phyloP scores from a whole-genome alignment of 2,113 vertebrate genomes.

The Macquaria australasica region DNA sequence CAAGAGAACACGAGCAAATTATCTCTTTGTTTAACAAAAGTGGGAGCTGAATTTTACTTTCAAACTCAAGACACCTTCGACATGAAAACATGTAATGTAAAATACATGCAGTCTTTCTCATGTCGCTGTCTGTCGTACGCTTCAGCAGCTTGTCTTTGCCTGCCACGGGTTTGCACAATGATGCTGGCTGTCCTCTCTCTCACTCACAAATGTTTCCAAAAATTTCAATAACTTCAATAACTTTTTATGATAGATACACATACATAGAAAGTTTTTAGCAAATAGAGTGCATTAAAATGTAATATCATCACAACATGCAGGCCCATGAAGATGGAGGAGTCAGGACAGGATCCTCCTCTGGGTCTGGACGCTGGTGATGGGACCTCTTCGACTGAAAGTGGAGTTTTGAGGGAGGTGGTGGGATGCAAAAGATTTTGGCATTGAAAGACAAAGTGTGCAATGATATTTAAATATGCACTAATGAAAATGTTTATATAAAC shows the following conservation, averaged over 20 bases:
- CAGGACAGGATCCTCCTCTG: background rate
- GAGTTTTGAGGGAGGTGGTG: no score
- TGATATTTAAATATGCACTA: background rate
- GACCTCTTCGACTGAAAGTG: no score
- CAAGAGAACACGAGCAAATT: background rate
- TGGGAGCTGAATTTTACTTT: background rate
- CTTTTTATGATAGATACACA: background rate
- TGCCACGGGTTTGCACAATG: background rate
- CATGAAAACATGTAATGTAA: background rate
- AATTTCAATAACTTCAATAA: no score
- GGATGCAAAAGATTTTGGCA: background rate
- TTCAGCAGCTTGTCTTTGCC: background rate
- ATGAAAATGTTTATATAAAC: background rate
- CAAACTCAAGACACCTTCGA: background rate
- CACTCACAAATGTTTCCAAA: no score
- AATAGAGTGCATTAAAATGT: no score
- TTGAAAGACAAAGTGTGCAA: background rate
- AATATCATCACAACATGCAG: background rate
- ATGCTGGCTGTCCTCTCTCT: background rate
- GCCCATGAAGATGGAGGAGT: background rate
- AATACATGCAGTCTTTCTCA: no score
- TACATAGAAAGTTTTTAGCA: background rate
- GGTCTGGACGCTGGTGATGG: background rate
- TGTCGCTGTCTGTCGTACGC: no score
- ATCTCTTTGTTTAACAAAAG: background rate